phyloP scores from a whole-genome alignment of 2,797 vertebrate genomes.

The Pantherophis vulpinus region DNA sequence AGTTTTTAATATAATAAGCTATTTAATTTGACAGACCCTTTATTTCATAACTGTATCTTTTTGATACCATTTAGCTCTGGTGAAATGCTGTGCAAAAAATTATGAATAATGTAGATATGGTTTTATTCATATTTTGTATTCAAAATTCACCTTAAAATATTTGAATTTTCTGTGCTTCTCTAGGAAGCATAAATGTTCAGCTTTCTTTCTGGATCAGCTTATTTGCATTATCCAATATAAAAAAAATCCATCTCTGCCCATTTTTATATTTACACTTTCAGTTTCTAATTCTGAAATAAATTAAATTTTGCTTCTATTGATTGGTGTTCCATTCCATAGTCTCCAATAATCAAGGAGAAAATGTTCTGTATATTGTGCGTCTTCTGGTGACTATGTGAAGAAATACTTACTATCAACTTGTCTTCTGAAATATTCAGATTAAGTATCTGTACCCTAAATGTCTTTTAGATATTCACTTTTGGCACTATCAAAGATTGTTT shows the following conservation, averaged over 20 bases:
- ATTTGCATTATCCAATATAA: neutral
- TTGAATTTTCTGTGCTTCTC: neutral
- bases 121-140: neutral
- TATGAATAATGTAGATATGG: neutral
- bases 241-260: neutral
- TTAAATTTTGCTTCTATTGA: neutral
- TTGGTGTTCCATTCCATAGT: neutral
- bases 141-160: neutral
- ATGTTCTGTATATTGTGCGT: neutral
- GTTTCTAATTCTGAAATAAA: neutral
- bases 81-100: neutral
- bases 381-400: neutral
- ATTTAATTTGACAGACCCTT: neutral
- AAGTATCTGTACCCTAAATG: neutral
- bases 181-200: neutral
- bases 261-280: neutral
- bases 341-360: neutral
- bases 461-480: neutral
- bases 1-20: neutral
- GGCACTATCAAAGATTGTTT: neutral
- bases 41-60: neutral
- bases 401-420: neutral
- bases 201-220: neutral
- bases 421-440: neutral
- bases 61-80: neutral